phyloP scores from a whole-genome alignment of 2,888 invertebrate genomes.

The Diloba caeruleocephala region DNA sequence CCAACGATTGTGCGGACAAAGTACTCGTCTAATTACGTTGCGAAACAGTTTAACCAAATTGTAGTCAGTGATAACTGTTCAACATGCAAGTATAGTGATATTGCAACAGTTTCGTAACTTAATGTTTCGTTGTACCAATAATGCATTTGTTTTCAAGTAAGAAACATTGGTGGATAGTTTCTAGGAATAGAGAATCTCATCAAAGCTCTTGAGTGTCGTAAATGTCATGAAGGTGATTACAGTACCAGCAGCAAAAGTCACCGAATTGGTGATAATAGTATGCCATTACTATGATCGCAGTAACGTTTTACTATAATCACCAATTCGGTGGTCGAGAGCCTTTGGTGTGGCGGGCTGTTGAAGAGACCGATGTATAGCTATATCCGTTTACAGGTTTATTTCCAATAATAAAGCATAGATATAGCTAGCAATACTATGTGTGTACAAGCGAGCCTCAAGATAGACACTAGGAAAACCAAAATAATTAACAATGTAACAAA shows the following conservation, averaged over 20 bases:
- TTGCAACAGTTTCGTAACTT: too few relatives aligned
- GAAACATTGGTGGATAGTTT: neutral
- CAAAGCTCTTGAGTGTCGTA: neutral
- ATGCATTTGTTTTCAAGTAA: neutral
- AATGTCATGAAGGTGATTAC: too few relatives aligned
- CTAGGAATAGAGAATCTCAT: neutral
- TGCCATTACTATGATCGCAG: too few relatives aligned
- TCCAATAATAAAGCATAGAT: constrained; percentile 16
- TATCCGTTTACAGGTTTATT: constrained; percentile 30
- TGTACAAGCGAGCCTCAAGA: too few relatives aligned
- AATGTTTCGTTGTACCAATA: too few relatives aligned
- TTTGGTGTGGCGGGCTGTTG: too few relatives aligned
- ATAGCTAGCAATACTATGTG: neutral
- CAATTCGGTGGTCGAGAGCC: constrained; percentile 12
- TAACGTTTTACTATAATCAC: constrained; percentile 7
- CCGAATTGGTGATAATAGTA: too few relatives aligned
- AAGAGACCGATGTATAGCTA: constrained; percentile 26
- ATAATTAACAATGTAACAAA: too few relatives aligned
- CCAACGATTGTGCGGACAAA: constrained; percentile 17
- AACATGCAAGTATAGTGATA: too few relatives aligned
- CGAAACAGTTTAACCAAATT: constrained; percentile 38
- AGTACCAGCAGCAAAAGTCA: too few relatives aligned
- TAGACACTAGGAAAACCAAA: too few relatives aligned
- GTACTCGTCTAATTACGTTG: constrained; percentile 30
- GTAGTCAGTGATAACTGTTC: constrained; percentile 31